These are phyloP conservation scores for Ferdinandea cuprea DNA, from an alignment of 2,888 invertebrate species.

Conservation along the genomic window DNA sequence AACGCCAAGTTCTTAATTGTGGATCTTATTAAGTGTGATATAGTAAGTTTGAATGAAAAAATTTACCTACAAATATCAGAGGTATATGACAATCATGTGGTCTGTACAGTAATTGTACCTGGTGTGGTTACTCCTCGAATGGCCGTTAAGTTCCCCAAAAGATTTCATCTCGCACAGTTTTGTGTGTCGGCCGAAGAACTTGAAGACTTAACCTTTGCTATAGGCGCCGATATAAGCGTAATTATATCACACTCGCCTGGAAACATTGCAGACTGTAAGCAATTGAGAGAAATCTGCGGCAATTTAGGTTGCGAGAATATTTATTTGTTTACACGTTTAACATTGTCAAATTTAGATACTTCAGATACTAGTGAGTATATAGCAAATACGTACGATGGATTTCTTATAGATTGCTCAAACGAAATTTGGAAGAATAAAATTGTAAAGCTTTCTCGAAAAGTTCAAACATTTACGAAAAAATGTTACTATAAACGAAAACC, in stretches of 20 bases:
- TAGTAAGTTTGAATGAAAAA: constrained; percentile 78
- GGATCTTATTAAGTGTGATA: constrained; percentile 77
- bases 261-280: constrained; percentile 73
- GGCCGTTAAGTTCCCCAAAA: constrained; percentile 78
- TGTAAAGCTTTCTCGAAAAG: constrained; percentile 76
- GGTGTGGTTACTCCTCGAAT: constrained; percentile 77
- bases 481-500: constrained; percentile 77
- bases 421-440: constrained; percentile 9
- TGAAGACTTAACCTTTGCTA: constrained; percentile 80
- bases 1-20: constrained; percentile 78
- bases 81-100: constrained; percentile 54
- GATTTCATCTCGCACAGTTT: constrained; percentile 69
- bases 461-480: constrained; percentile 76
- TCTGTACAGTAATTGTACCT: constrained; percentile 76
- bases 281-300: constrained; percentile 75
- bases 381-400: constrained; percentile 78
- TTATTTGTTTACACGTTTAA: constrained; percentile 78
- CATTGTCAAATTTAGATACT: constrained; percentile 76
- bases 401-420: constrained; percentile 76
- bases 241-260: constrained; percentile 77
- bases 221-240: constrained; percentile 79
- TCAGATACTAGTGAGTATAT: constrained; percentile 77
- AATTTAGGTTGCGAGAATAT: constrained; percentile 76
- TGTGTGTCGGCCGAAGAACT: constrained; percentile 80
- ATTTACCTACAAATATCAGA: constrained; percentile 77